Evolutionary conservation across 2,888 invertebrate genomes (phyloP).

Genomic region (Thera obeliscata): DNA sequence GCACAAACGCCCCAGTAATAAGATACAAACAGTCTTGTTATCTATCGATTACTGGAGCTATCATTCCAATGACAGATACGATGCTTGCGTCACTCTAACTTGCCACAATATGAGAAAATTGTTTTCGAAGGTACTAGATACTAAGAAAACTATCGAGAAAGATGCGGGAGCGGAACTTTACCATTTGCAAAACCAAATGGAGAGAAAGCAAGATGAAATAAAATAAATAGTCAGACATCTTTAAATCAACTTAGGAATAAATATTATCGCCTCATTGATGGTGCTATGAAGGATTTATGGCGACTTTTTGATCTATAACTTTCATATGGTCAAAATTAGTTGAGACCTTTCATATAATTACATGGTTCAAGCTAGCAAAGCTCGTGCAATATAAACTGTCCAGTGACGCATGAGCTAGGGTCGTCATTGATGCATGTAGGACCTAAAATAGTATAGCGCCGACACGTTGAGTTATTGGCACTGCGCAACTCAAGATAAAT

Average conservation of each 20-base stretch:
- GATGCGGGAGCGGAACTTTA: too few species aligned
- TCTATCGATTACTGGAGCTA: conserved; percentile 54
- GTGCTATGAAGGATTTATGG: too few species aligned
- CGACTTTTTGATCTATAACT: too few species aligned
- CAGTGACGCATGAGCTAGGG: conserved; percentile 66
- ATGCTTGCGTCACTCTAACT: conserved; percentile 20
- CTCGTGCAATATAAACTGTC: conserved; percentile 61
- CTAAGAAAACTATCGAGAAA: too few species aligned
- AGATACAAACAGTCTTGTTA: conserved; percentile 55
- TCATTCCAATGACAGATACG: conserved; percentile 45
- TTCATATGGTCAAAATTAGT: not conserved
- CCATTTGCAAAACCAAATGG: too few species aligned
- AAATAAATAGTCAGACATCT: not conserved
- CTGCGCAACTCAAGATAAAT: conserved; percentile 54
- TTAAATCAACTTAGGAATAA: not conserved
- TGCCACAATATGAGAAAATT: not conserved
- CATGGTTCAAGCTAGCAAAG: conserved; percentile 27
- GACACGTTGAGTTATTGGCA: conserved; percentile 62
- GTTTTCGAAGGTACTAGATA: not conserved
- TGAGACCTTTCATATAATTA: not conserved
- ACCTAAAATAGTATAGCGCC: conserved; percentile 65
- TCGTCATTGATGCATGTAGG: conserved; percentile 63
- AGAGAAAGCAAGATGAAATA: too few species aligned
- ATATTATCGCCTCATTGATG: too few species aligned
- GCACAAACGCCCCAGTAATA: conserved; percentile 65